These are phyloP conservation scores for Hedya salicella DNA, from an alignment of 2,888 invertebrate species.

Conservation along the genomic window DNA sequence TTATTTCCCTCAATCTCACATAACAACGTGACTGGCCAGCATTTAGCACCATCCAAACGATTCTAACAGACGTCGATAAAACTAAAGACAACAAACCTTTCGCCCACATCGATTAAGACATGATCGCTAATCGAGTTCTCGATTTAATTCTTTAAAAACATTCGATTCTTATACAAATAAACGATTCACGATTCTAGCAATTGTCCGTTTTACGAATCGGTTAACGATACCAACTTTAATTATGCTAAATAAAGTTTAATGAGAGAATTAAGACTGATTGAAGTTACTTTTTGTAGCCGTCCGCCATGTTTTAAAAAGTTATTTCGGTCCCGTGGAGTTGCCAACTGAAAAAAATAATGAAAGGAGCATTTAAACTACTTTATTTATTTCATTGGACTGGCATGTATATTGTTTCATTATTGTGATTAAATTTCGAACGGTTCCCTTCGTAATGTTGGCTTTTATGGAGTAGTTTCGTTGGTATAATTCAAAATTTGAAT, in stretches of 20 bases:
- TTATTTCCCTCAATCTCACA: neutral
- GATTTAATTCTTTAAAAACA: conserved; percentile 59
- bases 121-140: conserved; percentile 61
- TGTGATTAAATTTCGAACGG: conserved; percentile 24
- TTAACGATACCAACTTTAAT: conserved; percentile 34
- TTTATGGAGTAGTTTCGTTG: neutral
- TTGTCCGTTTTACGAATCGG: conserved; percentile 39
- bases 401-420: conserved; percentile 37
- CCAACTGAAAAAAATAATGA: conserved; percentile 39
- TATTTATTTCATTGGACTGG: conserved; percentile 11
- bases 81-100: conserved; percentile 48
- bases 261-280: conserved; percentile 37
- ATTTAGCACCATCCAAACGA: conserved; percentile 28
- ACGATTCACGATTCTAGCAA: conserved; percentile 55
- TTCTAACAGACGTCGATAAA: conserved; percentile 35
- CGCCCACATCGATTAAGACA: conserved; percentile 62
- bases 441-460: neutral
- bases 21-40: conserved; percentile 14
- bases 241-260: conserved; percentile 41
- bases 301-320: conserved; percentile 34
- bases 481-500: neutral
- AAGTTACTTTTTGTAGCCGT: conserved; percentile 37
- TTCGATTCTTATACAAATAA: conserved; percentile 58
- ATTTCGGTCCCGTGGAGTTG: conserved; percentile 30
- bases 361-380: conserved; percentile 30